Evolutionary conservation across 2,797 vertebrate genomes (phyloP), one percentile per base, ranked within the genome.

Genomic region (Schizopygopsis malacanthus): DNA sequence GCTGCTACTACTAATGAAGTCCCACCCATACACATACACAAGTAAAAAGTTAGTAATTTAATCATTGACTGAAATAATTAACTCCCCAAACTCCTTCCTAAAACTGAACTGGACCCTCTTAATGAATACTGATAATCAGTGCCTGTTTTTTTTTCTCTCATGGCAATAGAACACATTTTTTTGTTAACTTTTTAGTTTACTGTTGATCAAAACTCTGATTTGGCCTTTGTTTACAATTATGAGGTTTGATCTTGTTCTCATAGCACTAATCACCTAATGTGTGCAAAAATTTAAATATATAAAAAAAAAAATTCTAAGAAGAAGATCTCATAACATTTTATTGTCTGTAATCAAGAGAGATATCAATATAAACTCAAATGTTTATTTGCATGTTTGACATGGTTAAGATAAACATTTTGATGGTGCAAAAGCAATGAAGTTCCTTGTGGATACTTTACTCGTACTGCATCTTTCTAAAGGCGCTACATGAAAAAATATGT

Each of bases 401-500:
- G 59, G 59, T 61, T 12, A 12, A 61, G 61, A 65, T 5, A 65
- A 13, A 65, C 25, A 65, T 28, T 33, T 65, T 65, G 25, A 28
- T 65, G 12, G 25, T 65, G n/a, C 25, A 50, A 50, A 50, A 16
- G 50, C 13, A 50, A 15, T 50, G 13, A 50, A 3, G 15, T 52
- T 52, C 41, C 8, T 2, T 43, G 41, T 43, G 8, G 41, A 43
- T 9, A 9, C 41, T 9, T 43, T 8, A 43, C 8, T 43, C 8
- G 41, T 43, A 43, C 41, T 43, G 41, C 41, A 2, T 8, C 41
- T 43, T 43, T 8, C 41, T 43, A 43, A 43, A 43, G 41, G 8
- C 7, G 41, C 41, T 41, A 43, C 8, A 1, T 0, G 41, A 43
- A 43, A 43, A 43, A 41, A 0, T 0, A 1, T 8, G 0, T 41